Evolutionary conservation across 2,888 invertebrate genomes (phyloP), one percentile per base, ranked within the genome.

Genomic region (Tachina grossa): DNA sequence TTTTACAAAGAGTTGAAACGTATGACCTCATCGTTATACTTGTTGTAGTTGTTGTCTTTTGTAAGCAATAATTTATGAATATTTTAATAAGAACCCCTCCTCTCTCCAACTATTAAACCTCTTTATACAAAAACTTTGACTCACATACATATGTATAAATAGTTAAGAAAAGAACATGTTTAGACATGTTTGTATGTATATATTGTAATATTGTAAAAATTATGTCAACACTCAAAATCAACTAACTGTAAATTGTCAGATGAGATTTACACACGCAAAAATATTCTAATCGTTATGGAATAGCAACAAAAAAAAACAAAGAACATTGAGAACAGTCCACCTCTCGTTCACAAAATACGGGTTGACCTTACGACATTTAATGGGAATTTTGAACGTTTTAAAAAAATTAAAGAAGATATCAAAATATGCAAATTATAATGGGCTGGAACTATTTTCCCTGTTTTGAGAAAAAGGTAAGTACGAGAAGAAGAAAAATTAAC

Each of bases 31-130:
- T 13, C 53, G 11, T 31, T 5, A 16, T 10, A 45, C 16, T 22
- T 77, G 13, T 16, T 69, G 16, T 59, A 83, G 68, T 78, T 78
- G 68, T 53, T 69, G 10, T 84, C 75, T 65, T 79, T 84, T 84
- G 84, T 76, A 63, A 71, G 6, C 3, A 41, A 75, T 41, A 63
- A 57, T 19, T 69, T 68, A 14, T 79, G 68, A 76, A 75, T 65
- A 59, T 43, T 63, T 49, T 77, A 59, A 45, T 53, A 51, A 72
- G 41, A 72, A 31, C 22, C 80, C n/a, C 31, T 10, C 51, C 47
- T n/a, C 47, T 3, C 22, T 8, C 1, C 16, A 4, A n/a, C 31
- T 9, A 4, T 11, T 16, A 31, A 31, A 31, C 6, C 9, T n/a
- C 2, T 5, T 45, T 39, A 74, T 55, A 65, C 69, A 69, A 47